These are phyloP conservation scores for Drosophila neocordata DNA, from an alignment of 1,140 invertebrate genomes.

Conservation along the genomic window DNA sequence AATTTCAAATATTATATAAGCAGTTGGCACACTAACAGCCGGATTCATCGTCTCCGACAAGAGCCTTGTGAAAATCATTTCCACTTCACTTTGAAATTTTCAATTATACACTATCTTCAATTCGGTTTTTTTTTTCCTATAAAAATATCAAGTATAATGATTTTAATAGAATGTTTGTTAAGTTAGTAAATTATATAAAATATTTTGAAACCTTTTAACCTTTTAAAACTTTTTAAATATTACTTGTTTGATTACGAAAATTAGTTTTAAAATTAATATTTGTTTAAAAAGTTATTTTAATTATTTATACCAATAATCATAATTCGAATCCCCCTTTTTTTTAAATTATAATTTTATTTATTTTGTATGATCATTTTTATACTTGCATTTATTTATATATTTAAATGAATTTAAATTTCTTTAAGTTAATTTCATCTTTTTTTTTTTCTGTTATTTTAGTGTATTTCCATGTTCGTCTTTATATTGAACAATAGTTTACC, in stretches of 20 bases:
- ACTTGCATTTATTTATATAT: too few relatives aligned
- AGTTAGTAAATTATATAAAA: too few relatives aligned
- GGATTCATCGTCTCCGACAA: slow-evolving; percentile 10
- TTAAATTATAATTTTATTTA: too few relatives aligned
- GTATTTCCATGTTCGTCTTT: slow-evolving; percentile 10
- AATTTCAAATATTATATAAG: slow-evolving; percentile 80
- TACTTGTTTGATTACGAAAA: too few relatives aligned
- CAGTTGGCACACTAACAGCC: slow-evolving; percentile 40
- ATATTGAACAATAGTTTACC: background rate
- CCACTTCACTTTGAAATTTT: slow-evolving; percentile 18
- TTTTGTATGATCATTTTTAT: too few relatives aligned
- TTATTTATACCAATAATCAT: too few relatives aligned
- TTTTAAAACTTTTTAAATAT: too few relatives aligned
- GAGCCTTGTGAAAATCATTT: slow-evolving; percentile 50
- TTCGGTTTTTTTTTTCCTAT: background rate
- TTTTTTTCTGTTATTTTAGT: background rate
- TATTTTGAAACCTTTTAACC: too few relatives aligned
- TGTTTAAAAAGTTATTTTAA: too few relatives aligned
- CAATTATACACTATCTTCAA: background rate
- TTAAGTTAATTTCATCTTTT: background rate
- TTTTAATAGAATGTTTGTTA: background rate
- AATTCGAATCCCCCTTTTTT: too few relatives aligned
- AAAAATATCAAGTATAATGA: background rate
- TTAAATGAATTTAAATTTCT: background rate
- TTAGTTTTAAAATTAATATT: too few relatives aligned